Percentiles rank a stretch among this genome's conserved stretches.
phyloP scores from a whole-genome alignment of 2,888 invertebrate species.

The Lasioglossum zephyrum region DNA sequence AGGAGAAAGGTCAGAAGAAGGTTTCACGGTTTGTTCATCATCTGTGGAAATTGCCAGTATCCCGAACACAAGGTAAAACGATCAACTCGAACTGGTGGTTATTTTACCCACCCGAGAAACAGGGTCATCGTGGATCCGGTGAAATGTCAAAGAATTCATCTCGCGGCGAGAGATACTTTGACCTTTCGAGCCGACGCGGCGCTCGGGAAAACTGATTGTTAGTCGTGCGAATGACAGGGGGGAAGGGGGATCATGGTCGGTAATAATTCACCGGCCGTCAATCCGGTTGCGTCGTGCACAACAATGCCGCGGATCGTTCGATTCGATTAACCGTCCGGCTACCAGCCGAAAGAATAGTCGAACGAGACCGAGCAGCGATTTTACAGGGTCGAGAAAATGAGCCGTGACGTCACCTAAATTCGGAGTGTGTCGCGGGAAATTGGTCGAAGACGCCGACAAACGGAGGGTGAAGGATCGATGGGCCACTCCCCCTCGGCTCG shows the following conservation, averaged over 20 bases:
- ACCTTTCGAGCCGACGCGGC: neutral
- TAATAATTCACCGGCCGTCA: neutral
- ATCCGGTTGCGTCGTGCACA: neutral
- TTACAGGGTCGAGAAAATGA: neutral
- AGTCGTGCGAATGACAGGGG: neutral
- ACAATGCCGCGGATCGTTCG: neutral
- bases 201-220: neutral
- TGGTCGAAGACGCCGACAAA: conserved; percentile 1
- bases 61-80: neutral
- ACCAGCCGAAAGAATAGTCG: too few species aligned
- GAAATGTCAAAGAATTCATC: neutral
- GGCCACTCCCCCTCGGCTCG: conserved; percentile 21
- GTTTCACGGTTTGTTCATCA: neutral
- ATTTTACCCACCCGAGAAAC: neutral
- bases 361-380: neutral
- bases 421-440: neutral
- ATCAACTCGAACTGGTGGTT: neutral
- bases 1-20: neutral
- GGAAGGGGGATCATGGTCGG: neutral
- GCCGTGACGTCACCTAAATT: neutral
- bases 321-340: neutral
- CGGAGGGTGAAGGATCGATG: conserved; percentile 1
- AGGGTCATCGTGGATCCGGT: neutral
- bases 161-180: neutral
- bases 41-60: neutral